Evolutionary conservation across 2,797 vertebrate species (phyloP).

Genomic region (Pangasius krempfi): DNA sequence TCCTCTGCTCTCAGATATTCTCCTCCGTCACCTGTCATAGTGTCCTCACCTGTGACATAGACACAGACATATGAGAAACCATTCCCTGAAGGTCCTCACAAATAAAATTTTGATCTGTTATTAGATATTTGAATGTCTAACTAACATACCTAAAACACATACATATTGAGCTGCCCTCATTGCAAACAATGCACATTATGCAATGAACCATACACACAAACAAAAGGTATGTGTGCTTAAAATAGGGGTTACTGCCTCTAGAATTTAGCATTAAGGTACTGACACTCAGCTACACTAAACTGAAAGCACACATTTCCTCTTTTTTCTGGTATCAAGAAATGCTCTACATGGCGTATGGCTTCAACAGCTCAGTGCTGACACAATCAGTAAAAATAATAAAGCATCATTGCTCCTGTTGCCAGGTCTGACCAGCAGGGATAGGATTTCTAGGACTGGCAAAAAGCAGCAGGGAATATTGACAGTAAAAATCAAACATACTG

Average conservation of each 20-base stretch:
- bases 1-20: constrained; percentile 96
- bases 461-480: constrained; percentile 33
- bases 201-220: constrained; percentile 10
- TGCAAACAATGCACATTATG: neutral
- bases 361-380: constrained; percentile 16
- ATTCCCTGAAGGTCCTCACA: constrained; percentile 7
- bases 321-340: neutral
- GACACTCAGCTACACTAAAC: neutral
- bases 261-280: neutral
- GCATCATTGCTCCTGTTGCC: constrained; percentile 47
- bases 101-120: neutral
- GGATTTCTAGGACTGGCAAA: constrained; percentile 46
- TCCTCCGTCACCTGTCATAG: constrained; percentile 95
- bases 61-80: neutral
- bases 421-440: constrained; percentile 58
- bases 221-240: neutral
- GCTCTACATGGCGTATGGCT: constrained; percentile 7
- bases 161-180: neutral
- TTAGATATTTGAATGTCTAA: neutral
- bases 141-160: neutral
- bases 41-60: constrained; percentile 86
- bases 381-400: constrained; percentile 15
- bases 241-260: neutral
- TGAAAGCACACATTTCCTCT: neutral
- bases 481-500: constrained; percentile 65